phyloP scores from a whole-genome alignment of 2,113 vertebrate genomes.

The Atrichornis clamosus region DNA sequence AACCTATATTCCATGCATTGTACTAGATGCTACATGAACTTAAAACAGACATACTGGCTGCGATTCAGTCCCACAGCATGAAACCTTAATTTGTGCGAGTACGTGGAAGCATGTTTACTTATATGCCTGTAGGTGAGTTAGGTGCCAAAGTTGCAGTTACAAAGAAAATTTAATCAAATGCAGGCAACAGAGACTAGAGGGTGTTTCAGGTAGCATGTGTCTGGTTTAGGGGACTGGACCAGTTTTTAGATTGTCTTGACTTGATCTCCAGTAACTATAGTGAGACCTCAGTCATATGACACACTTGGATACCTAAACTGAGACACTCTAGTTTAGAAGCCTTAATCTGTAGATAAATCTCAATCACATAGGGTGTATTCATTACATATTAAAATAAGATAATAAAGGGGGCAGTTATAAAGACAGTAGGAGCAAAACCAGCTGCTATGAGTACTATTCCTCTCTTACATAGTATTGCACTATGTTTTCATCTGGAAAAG shows the following conservation, averaged over 20 bases:
- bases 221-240: neutral
- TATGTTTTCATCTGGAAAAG: neutral
- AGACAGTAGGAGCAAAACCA: neutral
- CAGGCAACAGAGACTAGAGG: neutral
- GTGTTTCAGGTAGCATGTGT: neutral
- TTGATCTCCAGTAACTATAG: neutral
- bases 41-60: neutral
- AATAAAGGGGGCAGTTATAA: neutral
- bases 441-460: neutral
- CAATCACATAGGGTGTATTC: neutral
- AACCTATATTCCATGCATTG: neutral
- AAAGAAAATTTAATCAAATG: neutral
- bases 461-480: neutral
- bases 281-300: neutral
- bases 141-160: neutral
- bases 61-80: neutral
- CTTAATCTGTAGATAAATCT: neutral
- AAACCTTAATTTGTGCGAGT: neutral
- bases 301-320: neutral
- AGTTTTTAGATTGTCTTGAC: neutral
- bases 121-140: neutral
- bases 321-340: neutral
- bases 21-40: neutral
- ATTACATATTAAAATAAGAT: neutral
- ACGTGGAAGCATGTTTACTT: fast-evolving